These are phyloP conservation scores for Gavialis gangeticus DNA, from an alignment of 2,113 vertebrate species.

Conservation along the genomic window DNA sequence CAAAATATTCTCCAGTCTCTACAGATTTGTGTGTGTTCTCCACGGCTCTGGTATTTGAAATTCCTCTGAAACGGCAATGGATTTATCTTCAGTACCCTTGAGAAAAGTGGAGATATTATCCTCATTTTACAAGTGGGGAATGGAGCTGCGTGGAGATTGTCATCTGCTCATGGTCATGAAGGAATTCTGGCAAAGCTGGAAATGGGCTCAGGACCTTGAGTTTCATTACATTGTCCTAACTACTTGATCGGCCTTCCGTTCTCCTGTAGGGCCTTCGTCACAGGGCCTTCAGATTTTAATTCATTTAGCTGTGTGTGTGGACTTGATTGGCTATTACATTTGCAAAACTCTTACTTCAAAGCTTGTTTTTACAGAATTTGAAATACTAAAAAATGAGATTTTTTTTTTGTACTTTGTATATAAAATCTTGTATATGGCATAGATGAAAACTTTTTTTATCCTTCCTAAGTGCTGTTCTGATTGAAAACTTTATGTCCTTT, in stretches of 20 bases:
- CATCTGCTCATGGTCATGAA: rapidly evolving
- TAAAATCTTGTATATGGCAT: background rate
- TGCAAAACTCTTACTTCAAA: background rate
- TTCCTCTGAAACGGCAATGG: background rate
- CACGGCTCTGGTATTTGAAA: background rate
- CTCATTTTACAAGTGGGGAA: rapidly evolving
- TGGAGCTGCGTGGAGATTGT: rapidly evolving
- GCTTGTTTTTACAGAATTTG: background rate
- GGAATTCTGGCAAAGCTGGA: background rate
- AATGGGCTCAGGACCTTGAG: background rate
- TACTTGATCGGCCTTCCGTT: background rate
- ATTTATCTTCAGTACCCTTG: background rate
- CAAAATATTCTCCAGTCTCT: background rate
- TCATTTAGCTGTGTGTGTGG: background rate
- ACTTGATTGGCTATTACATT: rapidly evolving
- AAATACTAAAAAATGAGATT: background rate
- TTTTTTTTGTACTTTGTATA: background rate
- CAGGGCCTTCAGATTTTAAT: background rate
- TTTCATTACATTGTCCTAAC: background rate
- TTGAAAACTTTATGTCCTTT: background rate
- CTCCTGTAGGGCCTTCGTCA: background rate
- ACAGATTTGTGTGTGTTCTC: background rate
- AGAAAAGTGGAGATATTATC: rapidly evolving
- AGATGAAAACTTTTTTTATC: background rate
- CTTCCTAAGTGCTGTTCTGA: background rate